phyloP scores from a whole-genome alignment of 2,888 invertebrate species.

The Acanthosepion lycidas region DNA sequence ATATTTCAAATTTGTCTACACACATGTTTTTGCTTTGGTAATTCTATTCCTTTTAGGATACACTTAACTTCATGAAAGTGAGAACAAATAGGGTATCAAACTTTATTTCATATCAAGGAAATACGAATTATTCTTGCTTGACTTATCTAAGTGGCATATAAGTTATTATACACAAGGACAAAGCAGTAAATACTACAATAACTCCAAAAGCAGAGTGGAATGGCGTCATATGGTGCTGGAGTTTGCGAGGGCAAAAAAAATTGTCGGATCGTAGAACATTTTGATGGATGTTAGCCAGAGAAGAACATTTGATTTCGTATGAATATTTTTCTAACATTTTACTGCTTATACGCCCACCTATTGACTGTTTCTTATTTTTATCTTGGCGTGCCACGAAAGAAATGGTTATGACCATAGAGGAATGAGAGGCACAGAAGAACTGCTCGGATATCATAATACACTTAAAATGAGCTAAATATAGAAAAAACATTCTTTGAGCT shows the following conservation, averaged over 20 bases:
- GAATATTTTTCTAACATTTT: neutral
- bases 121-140: no score
- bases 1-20: no score
- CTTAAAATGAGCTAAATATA: neutral
- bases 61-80: no score
- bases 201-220: no score
- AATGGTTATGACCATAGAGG: neutral
- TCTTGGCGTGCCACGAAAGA: neutral
- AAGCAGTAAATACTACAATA: no score
- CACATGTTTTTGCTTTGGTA: no score
- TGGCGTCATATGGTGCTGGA: neutral
- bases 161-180: no score
- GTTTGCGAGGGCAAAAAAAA: neutral
- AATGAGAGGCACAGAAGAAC: neutral
- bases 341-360: conserved; percentile 15
- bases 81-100: no score
- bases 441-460: conserved; percentile 33
- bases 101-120: no score
- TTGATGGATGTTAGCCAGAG: conserved; percentile 11
- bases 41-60: no score
- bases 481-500: neutral
- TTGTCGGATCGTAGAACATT: neutral
- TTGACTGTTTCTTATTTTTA: neutral
- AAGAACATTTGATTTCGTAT: neutral
- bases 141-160: no score